A percentile compares a stretch with the other conserved stretches of the same genome.
These are phyloP conservation scores for Etheostoma cragini DNA, from an alignment of 2,113 vertebrate species.

Conservation along the genomic window DNA sequence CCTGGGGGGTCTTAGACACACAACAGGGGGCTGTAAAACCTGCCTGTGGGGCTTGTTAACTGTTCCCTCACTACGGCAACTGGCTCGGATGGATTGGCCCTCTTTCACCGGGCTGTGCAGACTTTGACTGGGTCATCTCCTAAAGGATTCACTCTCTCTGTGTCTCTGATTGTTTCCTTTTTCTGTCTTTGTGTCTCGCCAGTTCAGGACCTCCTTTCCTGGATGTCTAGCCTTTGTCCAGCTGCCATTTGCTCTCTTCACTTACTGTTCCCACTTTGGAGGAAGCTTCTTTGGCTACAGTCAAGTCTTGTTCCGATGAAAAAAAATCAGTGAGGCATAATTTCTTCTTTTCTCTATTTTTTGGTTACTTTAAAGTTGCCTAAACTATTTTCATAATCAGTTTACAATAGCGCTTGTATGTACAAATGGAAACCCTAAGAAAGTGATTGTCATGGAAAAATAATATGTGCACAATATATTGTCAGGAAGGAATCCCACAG, in stretches of 20 bases:
- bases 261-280: slow-evolving; percentile 33
- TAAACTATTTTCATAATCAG: slow-evolving; percentile 1
- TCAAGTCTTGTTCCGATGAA: not conserved
- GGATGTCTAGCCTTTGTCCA: slow-evolving; percentile 58
- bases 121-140: slow-evolving; percentile 59
- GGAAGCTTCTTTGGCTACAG: not conserved
- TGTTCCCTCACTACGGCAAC: slow-evolving; percentile 77
- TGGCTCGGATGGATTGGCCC: slow-evolving; percentile 64
- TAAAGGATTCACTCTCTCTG: slow-evolving; percentile 65
- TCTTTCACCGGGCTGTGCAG: slow-evolving; percentile 35
- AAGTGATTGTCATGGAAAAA: not conserved
- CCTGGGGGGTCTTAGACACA: slow-evolving; percentile 81
- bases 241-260: slow-evolving; percentile 51
- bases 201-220: slow-evolving; percentile 61
- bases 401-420: not conserved
- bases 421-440: slow-evolving; percentile 6
- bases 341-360: not conserved
- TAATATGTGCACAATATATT: not conserved
- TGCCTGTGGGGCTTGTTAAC: slow-evolving; percentile 77
- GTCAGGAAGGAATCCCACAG: not conserved
- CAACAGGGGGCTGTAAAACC: slow-evolving; percentile 78
- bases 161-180: slow-evolving; percentile 66
- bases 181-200: slow-evolving; percentile 68
- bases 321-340: not conserved
- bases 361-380: not conserved